A percentile compares a stretch with the other conserved stretches of the same genome.
Conservation (phyloP, 2,888 invertebrate genomes). For the Patella ulyssiponensis region DNA sequence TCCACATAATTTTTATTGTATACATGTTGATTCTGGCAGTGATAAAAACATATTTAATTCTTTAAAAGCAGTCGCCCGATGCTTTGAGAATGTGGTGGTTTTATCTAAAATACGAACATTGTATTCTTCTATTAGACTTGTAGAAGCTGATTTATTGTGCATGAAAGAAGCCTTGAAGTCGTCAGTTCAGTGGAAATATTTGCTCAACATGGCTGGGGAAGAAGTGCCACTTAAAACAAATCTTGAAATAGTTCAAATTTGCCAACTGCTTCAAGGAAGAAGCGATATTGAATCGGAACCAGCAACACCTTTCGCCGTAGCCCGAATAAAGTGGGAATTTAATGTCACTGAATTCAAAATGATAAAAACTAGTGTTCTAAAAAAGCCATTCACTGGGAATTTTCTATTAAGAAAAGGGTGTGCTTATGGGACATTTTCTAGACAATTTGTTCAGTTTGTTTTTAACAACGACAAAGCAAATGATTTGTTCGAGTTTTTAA, state of each 20-base stretch:
- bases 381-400: slow-evolving; percentile 39
- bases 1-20: slow-evolving; percentile 67
- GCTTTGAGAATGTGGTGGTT: slow-evolving; percentile 61
- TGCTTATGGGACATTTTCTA: slow-evolving; percentile 61
- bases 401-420: slow-evolving; percentile 59
- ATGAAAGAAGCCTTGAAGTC: slow-evolving; percentile 41
- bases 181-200: slow-evolving; percentile 64
- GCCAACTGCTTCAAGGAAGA: slow-evolving; percentile 64
- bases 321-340: slow-evolving; percentile 38
- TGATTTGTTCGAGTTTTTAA: slow-evolving; percentile 60
- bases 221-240: slow-evolving; percentile 69
- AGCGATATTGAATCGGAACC: slow-evolving; percentile 64
- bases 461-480: slow-evolving; percentile 46
- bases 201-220: slow-evolving; percentile 68
- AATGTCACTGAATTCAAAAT: slow-evolving; percentile 30
- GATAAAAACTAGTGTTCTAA: slow-evolving; percentile 35
- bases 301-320: slow-evolving; percentile 25
- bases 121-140: slow-evolving; percentile 44
- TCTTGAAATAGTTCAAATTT: slow-evolving; percentile 64
- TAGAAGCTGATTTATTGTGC: slow-evolving; percentile 49
- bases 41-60: no score
- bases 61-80: slow-evolving; percentile 44
- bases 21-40: slow-evolving; percentile 60
- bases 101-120: slow-evolving; percentile 44
- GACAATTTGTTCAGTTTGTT: slow-evolving; percentile 62